Evolutionary conservation across 2,113 vertebrate species (phyloP).

Genomic region (Todiramphus saurophagus): DNA sequence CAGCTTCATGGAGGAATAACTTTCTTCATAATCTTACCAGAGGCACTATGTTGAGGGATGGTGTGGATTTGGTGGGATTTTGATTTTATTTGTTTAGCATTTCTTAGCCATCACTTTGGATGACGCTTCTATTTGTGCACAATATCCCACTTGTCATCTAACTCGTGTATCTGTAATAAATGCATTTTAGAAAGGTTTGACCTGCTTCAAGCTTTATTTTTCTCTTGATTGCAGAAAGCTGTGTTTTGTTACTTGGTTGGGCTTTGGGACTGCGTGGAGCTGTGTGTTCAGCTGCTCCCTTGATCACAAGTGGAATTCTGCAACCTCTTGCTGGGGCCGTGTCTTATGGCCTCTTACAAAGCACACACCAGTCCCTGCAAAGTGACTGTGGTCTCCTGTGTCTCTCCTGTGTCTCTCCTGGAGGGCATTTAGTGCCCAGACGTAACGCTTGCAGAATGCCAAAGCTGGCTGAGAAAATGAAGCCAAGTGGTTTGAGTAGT

Average conservation of each 20-base stretch:
- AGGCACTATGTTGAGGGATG: background rate
- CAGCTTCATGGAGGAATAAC: background rate
- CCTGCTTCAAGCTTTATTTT: background rate
- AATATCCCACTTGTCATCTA: background rate
- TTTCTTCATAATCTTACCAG: background rate
- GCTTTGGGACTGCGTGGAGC: fast-evolving
- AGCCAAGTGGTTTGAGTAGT: background rate
- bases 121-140: background rate
- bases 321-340: fast-evolving
- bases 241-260: background rate
- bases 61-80: background rate
- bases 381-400: fast-evolving
- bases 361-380: background rate
- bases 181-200: background rate
- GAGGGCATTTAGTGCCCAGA: background rate
- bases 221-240: background rate
- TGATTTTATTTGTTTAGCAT: background rate
- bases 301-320: fast-evolving
- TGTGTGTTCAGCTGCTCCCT: background rate
- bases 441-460: background rate
- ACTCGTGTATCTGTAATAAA: background rate
- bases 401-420: background rate
- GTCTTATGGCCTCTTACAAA: fast-evolving
- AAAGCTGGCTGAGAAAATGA: background rate
- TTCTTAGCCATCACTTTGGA: background rate